phyloP scores from a whole-genome alignment of 2,797 vertebrate genomes.

The Bradypodion pumilum region DNA sequence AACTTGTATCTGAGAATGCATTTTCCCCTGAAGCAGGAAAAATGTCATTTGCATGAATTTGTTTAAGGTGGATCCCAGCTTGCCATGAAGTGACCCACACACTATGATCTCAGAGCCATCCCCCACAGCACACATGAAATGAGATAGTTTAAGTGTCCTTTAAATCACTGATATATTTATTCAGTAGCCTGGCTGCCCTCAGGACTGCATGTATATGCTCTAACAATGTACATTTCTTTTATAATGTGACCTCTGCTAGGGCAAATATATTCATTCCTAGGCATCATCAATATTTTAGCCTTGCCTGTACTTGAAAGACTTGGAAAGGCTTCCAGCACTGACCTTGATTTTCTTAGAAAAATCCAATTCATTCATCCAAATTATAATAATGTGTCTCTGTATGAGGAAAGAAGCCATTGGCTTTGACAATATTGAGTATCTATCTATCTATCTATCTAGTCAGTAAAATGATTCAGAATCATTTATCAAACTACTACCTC shows the following conservation, averaged over 20 bases:
- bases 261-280: background rate
- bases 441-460: background rate
- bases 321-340: background rate
- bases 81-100: too few relatives aligned
- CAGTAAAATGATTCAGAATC: slow-evolving; percentile 12
- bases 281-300: background rate
- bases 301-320: background rate
- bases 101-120: too few relatives aligned
- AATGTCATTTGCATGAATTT: too few relatives aligned
- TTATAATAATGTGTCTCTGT: background rate
- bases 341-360: slow-evolving; percentile 13
- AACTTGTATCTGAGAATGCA: too few relatives aligned
- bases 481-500: slow-evolving; percentile 24
- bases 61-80: too few relatives aligned
- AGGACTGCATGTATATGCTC: background rate
- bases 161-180: background rate
- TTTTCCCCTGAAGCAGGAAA: too few relatives aligned
- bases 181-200: background rate
- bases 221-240: slow-evolving; percentile 13
- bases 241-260: background rate
- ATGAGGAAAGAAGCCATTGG: background rate
- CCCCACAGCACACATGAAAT: too few relatives aligned
- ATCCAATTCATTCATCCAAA: slow-evolving; percentile 24
- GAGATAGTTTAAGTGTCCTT: background rate
- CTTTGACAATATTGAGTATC: background rate